These are phyloP conservation scores for Origma solitaria DNA, from an alignment of 2,113 vertebrate genomes.

Conservation along the genomic window DNA sequence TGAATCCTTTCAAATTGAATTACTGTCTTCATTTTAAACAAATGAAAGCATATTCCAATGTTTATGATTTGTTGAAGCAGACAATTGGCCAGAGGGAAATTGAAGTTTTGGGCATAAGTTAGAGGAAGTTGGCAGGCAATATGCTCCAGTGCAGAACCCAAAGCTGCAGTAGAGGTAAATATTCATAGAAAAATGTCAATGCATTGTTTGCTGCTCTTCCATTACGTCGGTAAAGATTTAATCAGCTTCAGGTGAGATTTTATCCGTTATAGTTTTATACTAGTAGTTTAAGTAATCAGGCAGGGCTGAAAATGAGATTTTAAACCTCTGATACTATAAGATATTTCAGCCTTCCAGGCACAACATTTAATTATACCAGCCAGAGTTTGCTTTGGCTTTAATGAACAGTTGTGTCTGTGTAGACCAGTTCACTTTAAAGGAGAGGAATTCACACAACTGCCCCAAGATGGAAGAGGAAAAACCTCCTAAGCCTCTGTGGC, in stretches of 20 bases:
- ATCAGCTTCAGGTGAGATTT: slow-evolving; percentile 9
- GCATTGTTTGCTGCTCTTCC: neutral
- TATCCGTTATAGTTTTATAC: slow-evolving; percentile 5
- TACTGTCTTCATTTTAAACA: neutral
- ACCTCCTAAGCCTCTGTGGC: neutral
- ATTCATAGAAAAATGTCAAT: slow-evolving; percentile 5
- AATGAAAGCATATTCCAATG: neutral
- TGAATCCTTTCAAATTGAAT: neutral
- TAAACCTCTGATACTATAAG: neutral
- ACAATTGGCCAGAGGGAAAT: slow-evolving; percentile 12
- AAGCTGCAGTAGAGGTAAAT: neutral
- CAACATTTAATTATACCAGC: neutral
- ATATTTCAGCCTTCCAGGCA: slow-evolving; percentile 3
- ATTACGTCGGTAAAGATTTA: slow-evolving; percentile 11
- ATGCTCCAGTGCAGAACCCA: neutral
- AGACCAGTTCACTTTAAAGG: neutral
- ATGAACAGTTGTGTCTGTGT: neutral
- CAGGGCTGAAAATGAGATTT: neutral
- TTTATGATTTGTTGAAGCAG: neutral
- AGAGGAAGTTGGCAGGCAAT: neutral
- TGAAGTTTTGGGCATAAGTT: neutral
- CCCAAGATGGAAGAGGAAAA: neutral
- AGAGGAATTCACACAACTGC: neutral
- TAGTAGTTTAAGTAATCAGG: neutral
- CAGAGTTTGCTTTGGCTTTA: neutral